Evolutionary conservation across 2,888 invertebrate genomes (phyloP).

Genomic region (Subacronicta megacephala): DNA sequence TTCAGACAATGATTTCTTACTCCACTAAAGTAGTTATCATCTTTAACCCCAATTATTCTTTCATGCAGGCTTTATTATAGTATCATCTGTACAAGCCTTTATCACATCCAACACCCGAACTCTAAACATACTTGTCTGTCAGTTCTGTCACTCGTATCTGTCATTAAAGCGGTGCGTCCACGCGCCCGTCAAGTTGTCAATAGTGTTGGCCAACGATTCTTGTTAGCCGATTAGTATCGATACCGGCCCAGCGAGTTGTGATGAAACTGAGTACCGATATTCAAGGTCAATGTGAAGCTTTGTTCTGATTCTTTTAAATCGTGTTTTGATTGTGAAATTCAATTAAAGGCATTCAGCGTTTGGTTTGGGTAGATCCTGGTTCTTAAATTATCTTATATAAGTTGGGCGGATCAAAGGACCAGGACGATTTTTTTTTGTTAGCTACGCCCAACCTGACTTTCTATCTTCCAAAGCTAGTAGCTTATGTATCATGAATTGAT

Average conservation of each 20-base stretch:
- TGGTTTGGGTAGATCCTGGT: slow-evolving; percentile 33
- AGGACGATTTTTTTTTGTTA: not conserved
- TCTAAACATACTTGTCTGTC: slow-evolving; percentile 39
- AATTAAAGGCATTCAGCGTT: no score
- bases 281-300: slow-evolving; percentile 72
- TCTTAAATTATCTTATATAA: not conserved
- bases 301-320: slow-evolving; percentile 44
- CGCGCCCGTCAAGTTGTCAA: slow-evolving; percentile 54
- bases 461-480: no score
- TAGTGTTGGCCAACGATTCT: slow-evolving; percentile 65
- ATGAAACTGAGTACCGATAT: slow-evolving; percentile 57
- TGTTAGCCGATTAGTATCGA: slow-evolving; percentile 61
- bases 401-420: not conserved
- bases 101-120: slow-evolving; percentile 1
- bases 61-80: not conserved
- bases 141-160: slow-evolving; percentile 24
- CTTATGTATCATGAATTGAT: no score
- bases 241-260: slow-evolving; percentile 56
- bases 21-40: no score
- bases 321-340: slow-evolving; percentile 47
- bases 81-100: not conserved
- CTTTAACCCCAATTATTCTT: no score
- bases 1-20: no score
- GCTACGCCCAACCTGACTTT: no score
- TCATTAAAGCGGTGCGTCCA: slow-evolving; percentile 42